Evolutionary conservation across 1,140 invertebrate genomes (phyloP), one percentile per base, ranked within the genome.

Genomic region (Nymphalis io): DNA sequence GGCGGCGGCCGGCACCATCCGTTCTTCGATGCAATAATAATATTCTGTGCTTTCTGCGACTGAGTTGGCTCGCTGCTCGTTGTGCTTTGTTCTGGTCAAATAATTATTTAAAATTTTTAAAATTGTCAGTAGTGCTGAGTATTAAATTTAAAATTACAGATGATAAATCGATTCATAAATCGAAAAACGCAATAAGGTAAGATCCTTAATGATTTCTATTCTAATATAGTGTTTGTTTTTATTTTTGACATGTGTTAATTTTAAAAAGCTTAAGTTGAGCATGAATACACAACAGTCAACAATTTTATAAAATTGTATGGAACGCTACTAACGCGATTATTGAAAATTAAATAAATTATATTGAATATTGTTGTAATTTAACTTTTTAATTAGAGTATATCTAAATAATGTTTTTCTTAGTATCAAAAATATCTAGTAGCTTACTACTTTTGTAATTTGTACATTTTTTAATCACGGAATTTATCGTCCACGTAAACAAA

Each of bases 21-120:
- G 62, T 70, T 68, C 59, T 48, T 60, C 67, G 67, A 48, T 70
- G 66, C 66, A 73, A 70, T 73, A 70, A 70, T 73, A 73, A 70
- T 73, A 64, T 73, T 66, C 68, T 66, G 67, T 66, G 67, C 72
- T 73, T 73, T 73, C 59, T 65, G 44, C 58, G 64, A 67, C 53
- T 70, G 61, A 68, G 67, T 40, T 70, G 63, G 40, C 64, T 76
- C 58, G 66, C 61, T 69, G 48, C 27, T 60, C 67, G 55, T 70
- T 60, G 59, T 66, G 58, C 39, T 63, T 21, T 59, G 40, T 11
- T 58, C 51, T 48, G 51, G 38, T 44, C 61, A 55, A 63, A 15
- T 51, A 12, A 38, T 51, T 62, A 51, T 11, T n/a, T 42, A 27
- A 42, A 20, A 53, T n/a, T n/a, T n/a, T n/a, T n/a, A 20, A 40